Conservation (phyloP, 2,888 invertebrate species). For the Diadromus collaris region DNA sequence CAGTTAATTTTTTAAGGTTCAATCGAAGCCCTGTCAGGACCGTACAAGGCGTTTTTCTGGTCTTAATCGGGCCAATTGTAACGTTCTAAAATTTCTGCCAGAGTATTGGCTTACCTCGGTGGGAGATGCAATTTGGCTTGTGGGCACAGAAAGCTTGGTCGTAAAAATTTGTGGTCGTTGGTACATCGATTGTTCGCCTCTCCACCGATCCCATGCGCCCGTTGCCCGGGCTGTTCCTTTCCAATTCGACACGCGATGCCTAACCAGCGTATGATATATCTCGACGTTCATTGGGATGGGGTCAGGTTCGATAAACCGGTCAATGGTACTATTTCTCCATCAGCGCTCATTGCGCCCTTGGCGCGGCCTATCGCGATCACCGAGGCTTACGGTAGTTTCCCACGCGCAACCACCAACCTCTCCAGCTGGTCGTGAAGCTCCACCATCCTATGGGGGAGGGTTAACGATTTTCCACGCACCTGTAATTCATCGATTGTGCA, state of each 20-base stretch:
- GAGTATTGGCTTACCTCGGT: background rate
- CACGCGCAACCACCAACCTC: background rate
- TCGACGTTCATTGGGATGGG: background rate
- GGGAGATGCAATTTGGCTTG: background rate
- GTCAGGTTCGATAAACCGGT: background rate
- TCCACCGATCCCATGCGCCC: background rate
- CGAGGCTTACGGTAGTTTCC: background rate
- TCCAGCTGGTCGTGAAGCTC: background rate
- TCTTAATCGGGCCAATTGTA: too few relatives aligned
- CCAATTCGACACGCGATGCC: background rate
- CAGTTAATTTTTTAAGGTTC: too few relatives aligned
- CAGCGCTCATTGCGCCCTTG: background rate
- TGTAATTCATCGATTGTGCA: background rate
- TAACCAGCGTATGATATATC: background rate
- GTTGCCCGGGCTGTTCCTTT: background rate
- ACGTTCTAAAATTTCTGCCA: too few relatives aligned
- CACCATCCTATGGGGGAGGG: background rate
- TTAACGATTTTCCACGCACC: background rate
- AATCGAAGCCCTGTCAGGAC: too few relatives aligned
- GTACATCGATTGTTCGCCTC: background rate
- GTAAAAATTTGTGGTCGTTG: conserved; percentile 37
- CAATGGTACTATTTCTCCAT: background rate
- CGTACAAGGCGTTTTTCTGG: too few relatives aligned
- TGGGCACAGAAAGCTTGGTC: background rate
- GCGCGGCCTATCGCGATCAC: background rate